Conservation (phyloP, 2,797 vertebrate genomes). For the Cynodonichthys magdalenae region DNA sequence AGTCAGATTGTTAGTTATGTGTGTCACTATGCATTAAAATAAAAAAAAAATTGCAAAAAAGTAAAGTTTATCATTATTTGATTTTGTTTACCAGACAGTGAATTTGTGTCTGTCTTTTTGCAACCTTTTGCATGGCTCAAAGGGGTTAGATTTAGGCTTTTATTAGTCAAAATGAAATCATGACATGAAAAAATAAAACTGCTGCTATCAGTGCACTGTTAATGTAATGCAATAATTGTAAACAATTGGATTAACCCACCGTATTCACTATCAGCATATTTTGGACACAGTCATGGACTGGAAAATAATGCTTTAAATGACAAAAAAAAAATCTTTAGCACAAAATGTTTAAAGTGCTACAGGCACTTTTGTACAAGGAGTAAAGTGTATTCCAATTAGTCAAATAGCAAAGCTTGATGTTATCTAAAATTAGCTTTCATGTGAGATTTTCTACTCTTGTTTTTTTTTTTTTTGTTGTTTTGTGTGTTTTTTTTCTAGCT, state of each 20-base stretch:
- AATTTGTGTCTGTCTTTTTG: neutral
- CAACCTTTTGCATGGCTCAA: constrained; percentile 24
- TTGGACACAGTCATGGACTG: constrained; percentile 47
- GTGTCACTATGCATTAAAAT: too few relatives aligned
- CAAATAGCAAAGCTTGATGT: constrained; percentile 77
- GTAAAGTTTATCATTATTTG: too few relatives aligned
- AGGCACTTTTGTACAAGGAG: constrained; percentile 71
- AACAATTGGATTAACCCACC: constrained; percentile 62
- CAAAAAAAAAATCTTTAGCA: constrained; percentile 58
- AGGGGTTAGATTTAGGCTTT: constrained; percentile 20
- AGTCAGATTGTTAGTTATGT: neutral
- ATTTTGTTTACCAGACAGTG: neutral
- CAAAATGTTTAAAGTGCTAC: constrained; percentile 71
- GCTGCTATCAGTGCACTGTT: constrained; percentile 45
- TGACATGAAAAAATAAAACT: constrained; percentile 41
- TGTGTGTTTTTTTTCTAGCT: constrained; percentile 64
- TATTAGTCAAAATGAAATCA: constrained; percentile 34
- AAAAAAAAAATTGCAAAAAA: neutral
- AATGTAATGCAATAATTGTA: constrained; percentile 57
- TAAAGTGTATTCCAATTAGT: constrained; percentile 80
- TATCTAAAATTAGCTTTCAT: constrained; percentile 82
- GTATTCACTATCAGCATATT: constrained; percentile 53
- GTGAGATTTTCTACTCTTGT: constrained; percentile 73
- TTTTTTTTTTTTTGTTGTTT: constrained; percentile 58
- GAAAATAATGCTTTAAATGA: constrained; percentile 59